Base-by-base conservation (phyloP, 2,113 vertebrate species). In the Paramisgurnus dabryanus region DNA sequence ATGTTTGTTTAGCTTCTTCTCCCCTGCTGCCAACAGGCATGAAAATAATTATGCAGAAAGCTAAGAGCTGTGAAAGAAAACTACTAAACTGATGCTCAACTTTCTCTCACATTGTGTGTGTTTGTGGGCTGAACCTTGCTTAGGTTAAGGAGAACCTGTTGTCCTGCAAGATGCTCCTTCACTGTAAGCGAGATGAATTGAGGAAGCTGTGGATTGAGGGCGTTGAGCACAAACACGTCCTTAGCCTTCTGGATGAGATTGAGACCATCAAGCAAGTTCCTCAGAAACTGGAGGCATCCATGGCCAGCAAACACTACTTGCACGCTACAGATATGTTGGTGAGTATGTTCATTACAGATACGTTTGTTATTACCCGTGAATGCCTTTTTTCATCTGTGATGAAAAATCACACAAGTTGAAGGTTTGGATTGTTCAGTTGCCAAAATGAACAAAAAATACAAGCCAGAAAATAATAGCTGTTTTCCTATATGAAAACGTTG, bases 201-300 rank as follows among this genome's bases (percentile, higher is more conserved):
- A 94, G 98, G 87, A 99, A 99, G 85, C 90, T 99, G 79, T 99
- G 97, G 98, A 99, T 99, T 6, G 97, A 99, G 86, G 98, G 98
- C 17, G 96, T 99, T 6, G 97, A 99, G 78, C 98, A 99, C 88
- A 99, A 99, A 85, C 97, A 99, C 0, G 98, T 99, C 53, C 92
- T 99, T 57, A 96, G 97, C 87, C 91, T 99, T 70, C 90, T 99
- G 89, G 98, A 99, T 27, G 97, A 99, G 89, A 99, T 99, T 0
- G 98, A 99, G 91, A 97, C 95, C 88, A 99, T 99, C 90, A 99
- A 99, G 85, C 98, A 99, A 77, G 97, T 98, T 53, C 98, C 97
- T 75, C 97, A 99, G 63, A 94, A 95, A 47, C 90, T 99, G 90
- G 97, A 96, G 72, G 89, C 95, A 80, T 95, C 93, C 86, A 98